Evolutionary conservation across 2,113 vertebrate genomes (phyloP).

Genomic region (Melospiza melodia): DNA sequence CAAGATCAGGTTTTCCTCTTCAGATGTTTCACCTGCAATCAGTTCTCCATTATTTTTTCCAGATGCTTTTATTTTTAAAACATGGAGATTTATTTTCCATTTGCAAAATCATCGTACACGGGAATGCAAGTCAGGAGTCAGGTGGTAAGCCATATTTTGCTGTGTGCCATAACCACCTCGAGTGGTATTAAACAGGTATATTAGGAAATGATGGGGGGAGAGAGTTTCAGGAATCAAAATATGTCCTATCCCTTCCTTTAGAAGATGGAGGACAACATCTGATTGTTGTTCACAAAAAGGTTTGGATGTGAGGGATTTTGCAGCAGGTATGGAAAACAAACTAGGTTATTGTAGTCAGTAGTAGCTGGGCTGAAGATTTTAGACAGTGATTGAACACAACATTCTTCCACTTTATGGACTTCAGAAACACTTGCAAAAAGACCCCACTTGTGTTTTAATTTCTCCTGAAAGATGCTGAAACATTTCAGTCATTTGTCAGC

Average conservation of each 20-base stretch:
- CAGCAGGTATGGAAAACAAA: neutral
- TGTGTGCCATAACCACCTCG: neutral
- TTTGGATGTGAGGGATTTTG: neutral
- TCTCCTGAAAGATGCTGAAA: neutral
- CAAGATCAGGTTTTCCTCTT: constrained; percentile 22
- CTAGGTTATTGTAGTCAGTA: neutral
- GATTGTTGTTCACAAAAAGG: neutral
- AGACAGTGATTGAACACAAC: neutral
- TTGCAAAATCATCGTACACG: neutral
- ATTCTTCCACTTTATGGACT: neutral
- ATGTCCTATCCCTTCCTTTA: neutral
- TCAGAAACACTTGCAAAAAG: neutral
- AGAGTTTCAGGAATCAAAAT: neutral
- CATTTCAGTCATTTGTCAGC: neutral
- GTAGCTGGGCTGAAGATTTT: neutral
- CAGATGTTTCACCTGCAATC: constrained; percentile 1
- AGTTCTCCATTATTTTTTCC: constrained; percentile 1
- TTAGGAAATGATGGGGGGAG: neutral
- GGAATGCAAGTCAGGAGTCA: neutral
- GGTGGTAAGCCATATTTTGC: neutral
- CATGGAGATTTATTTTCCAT: neutral
- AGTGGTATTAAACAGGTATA: neutral
- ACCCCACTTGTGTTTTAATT: neutral
- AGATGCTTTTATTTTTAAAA: constrained; percentile 27
- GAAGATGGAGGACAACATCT: neutral